Evolutionary conservation across 1,140 invertebrate species (phyloP), one percentile per base, ranked within the genome.

Genomic region (Plectrocnemia conspersa): DNA sequence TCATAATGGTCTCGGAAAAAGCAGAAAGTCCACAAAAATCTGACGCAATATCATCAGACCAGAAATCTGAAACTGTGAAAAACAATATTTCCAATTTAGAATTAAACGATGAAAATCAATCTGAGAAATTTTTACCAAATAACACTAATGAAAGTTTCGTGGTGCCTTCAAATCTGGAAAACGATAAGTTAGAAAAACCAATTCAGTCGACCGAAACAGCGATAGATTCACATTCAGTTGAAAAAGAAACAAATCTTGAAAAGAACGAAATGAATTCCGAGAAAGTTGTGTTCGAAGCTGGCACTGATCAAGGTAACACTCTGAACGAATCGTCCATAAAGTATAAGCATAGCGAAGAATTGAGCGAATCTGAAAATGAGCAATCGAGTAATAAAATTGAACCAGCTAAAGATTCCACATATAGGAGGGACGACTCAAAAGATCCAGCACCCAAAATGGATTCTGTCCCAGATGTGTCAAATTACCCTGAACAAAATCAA

Each of bases 281-380:
- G 5, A 38, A 38, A 16, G 18, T 5, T 15, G n/a, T 7, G 6
- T 29, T 29, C 27, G 27, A 29, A 7, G 27, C 27, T 7, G 5
- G 15, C 10, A 38, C 6, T 13, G 18, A 38, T 38, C 35, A 38
- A 38, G 10, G 5, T 38, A n/a, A n/a, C n/a, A n/a, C n/a, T n/a
- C n/a, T n/a, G n/a, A n/a, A 16, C 15, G 35, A 38, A 7, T 38
- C 15, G 5, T 4, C 35, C 6, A 38, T 38, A 7, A 38, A 7
- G 13, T 38, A 38, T 15, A 38, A 38, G 15, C 35, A 38, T 16
- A 16, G 7, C 35, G 35, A 38, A 38, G 35, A 38, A 38, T 38
- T n/a, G n/a, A n/a, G n/a, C 35, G 5, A 16, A 38, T 38, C 5
- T 16, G 5, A 15, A 38, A 38, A 38, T 38, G 35, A 16, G 18